Base-by-base conservation (phyloP, 1,140 invertebrate genomes). In the Euura lappo region DNA sequence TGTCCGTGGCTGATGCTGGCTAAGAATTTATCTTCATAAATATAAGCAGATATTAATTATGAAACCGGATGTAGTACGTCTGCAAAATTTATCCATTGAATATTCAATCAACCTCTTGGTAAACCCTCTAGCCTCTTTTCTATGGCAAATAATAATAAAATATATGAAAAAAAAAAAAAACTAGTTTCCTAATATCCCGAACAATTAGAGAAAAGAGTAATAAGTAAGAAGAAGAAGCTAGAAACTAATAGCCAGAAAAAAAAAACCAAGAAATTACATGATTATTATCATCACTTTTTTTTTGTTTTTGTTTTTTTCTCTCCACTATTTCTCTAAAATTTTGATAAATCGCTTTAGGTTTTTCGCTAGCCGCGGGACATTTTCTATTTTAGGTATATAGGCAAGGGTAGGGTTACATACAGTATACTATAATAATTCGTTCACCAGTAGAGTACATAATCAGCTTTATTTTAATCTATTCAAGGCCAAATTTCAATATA, bases 391-490 rank as follows among this genome's bases (percentile, higher is more conserved):
- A 5, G 3, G 6, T 60, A 8, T 60, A 8, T n/a, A 60, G 3
- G 8, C 5, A 60, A 6, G 51, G 13, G 28, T 28, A 28, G 28
- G 28, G 28, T 28, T 28, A 28, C 28, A 28, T 28, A 28, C 28
- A 1, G 28, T n/a, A n/a, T 3, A 60, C 51, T 60, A 11, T 0
- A 6, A 3, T 60, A 60, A 60, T 5, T 60, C 51, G 6, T 28
- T 28, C 1, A 28, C 28, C 28, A 28, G 28, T n/a, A n/a, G 47
- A 51, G 47, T 7, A n/a, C 7, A 51, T 51, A 51, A 60, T 60
- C 51, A 60, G 51, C 51, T n/a, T 60, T 60, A 60, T 60, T 60
- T 60, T 60, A 60, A 60, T 60, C 51, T 60, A 60, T 60, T 60
- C 51, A 60, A 60, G 51, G 51, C 51, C 51, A 60, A 0, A n/a